These are phyloP conservation scores for Charanyca ferruginea DNA, from an alignment of 2,888 invertebrate species.

Conservation along the genomic window DNA sequence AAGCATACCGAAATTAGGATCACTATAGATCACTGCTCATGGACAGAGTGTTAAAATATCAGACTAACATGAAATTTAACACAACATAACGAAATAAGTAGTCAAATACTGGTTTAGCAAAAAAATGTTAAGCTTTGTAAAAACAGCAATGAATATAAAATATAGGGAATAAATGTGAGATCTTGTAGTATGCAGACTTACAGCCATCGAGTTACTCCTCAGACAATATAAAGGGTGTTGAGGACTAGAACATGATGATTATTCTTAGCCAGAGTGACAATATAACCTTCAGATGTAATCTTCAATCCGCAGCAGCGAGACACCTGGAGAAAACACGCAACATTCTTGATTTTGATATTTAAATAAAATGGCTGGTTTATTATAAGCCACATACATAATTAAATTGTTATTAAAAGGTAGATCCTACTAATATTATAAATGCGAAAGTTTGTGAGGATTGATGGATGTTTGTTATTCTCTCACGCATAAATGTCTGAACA, in stretches of 20 bases:
- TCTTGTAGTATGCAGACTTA: conserved; percentile 91
- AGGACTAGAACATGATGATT: conserved; percentile 99
- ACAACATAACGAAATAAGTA: conserved; percentile 88
- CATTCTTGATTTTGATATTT: background rate
- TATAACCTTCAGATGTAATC: conserved; percentile 98
- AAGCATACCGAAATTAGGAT: conserved; percentile 77
- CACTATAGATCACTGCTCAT: conserved; percentile 82
- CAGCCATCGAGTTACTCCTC: conserved; percentile 92
- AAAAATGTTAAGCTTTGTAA: conserved; percentile 90
- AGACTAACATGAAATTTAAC: conserved; percentile 89
- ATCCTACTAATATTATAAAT: background rate
- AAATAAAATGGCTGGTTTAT: no score
- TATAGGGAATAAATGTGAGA: conserved; percentile 91
- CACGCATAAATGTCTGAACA: no score
- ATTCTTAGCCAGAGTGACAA: conserved; percentile 99
- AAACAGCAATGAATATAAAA: conserved; percentile 90
- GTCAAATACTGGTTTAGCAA: conserved; percentile 91
- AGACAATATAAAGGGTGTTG: conserved; percentile 97
- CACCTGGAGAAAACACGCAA: conserved; percentile 92
- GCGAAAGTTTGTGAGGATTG: no score
- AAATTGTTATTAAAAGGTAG: background rate
- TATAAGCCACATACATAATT: no score
- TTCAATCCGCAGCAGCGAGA: conserved; percentile 99
- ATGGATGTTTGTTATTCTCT: no score
- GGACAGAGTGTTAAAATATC: conserved; percentile 82